Base-by-base conservation (phyloP, 1,140 invertebrate genomes). In the Pissodes strobi region DNA sequence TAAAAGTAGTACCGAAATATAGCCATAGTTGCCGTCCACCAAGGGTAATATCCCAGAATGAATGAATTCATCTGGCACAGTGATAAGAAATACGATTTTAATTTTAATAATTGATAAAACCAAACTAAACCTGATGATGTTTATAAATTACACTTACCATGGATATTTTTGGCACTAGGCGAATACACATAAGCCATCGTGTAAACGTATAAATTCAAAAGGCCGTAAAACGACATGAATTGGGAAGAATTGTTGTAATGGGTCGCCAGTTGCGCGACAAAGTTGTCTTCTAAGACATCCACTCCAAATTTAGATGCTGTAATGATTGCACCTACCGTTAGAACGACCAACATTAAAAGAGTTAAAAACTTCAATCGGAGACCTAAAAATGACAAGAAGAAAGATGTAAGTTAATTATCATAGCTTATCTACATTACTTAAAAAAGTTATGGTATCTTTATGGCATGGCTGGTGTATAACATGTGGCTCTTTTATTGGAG, bases 171-270 rank as follows among this genome's bases (percentile, higher is more conserved):
- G 55, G 85, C 84, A 9, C 88, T 56, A 19, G 72, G 72, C 2
- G 95, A 93, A 78, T 97, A 98, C 4, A 97, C 92, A 79, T 95
- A 97, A 1, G 93, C 92, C 88, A 97, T 92, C 0, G 90, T 90
- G 76, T 93, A 96, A 37, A 97, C 77, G 77, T 97, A 97, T 77
- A 96, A 94, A 82, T 98, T 98, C 1, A 97, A 82, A 21, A 97
- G 83, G n/a, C 94, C 93, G 78, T 97, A 98, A 69, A 96, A 90
- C 2, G 93, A 89, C 88, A 97, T 94, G 80, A 97, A 97, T 72
- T 96, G 92, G 1, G 90, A 92, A 0, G 93, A 96, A 63, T 90
- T 96, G 59, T 89, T 87, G 76, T 95, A 94, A 76, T 90, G 90
- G 38, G 91, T 93, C 2, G 87, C 88, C 6, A 95, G 80, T 52